Evolutionary conservation across 2,797 vertebrate genomes (phyloP), one percentile per base, ranked within the genome.

Genomic region (Ceryle rudis): DNA sequence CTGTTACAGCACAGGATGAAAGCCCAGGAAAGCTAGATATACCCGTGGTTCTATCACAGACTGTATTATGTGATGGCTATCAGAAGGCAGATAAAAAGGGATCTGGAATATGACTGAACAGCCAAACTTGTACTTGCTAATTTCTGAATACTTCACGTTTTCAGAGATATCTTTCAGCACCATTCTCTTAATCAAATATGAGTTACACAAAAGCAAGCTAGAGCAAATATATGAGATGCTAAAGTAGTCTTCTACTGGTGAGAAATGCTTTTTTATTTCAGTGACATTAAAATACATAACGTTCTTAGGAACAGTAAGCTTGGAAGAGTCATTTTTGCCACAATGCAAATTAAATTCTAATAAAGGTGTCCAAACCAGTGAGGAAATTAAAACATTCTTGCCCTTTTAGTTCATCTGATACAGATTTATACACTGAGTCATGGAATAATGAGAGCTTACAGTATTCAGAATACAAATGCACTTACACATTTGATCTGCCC

Each of bases 1-100:
- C 95, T 96, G 95, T 93, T 96, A 81, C 35, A 31, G 64, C 37
- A 52, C 35, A 88, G 82, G 91, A 95, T 96, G 70, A 96, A 96
- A 96, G 93, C 89, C 33, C 33, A 72, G 72, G 82, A 83, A 93
- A 93, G 72, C 35, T 47, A 47, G n/a, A 65, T 78, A 21, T 89
- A 91, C 57, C 61, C 18, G 1, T 87, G 54, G 47, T 80, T 95
- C 82, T 86, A 78, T 86, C 80, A 90, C 80, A 90, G 66, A 39
- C n/a, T 92, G 75, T 22, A 12, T 58, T 55, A 61, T 88, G 39
- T 91, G 93, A 94, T 86, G 58, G 46, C 54, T 96, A 91, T 93
- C 62, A 96, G 72, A 88, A 92, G n/a, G 31, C 10, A 90, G 77
- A 93, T 72, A 37, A 88, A 95, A 95, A 88, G 51, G 54, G 75